Evolutionary conservation across 2,113 vertebrate species (phyloP).

Genomic region (Gymnocephalus cernua): DNA sequence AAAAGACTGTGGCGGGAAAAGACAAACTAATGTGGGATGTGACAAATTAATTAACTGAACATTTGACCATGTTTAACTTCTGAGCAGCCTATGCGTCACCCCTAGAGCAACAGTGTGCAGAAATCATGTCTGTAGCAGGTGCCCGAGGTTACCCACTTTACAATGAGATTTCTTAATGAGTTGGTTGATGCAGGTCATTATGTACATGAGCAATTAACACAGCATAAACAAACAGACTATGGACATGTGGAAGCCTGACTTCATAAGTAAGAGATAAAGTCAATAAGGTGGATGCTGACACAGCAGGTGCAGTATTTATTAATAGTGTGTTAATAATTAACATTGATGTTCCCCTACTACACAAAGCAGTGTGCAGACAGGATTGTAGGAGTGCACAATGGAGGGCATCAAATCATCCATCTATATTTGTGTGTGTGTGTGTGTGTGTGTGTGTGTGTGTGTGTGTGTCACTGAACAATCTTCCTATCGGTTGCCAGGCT

Average conservation of each 20-base stretch:
- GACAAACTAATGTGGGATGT: neutral
- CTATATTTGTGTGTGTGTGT: constrained; percentile 24
- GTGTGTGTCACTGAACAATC: neutral
- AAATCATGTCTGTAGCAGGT: neutral
- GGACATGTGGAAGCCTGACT: constrained; percentile 13
- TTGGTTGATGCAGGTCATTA: constrained; percentile 36
- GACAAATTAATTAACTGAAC: constrained; percentile 2
- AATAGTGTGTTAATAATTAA: constrained; percentile 25
- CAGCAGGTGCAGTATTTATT: constrained; percentile 24
- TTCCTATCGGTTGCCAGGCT: too few species aligned
- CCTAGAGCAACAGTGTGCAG: neutral
- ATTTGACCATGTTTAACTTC: neutral
- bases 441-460: constrained; percentile 4
- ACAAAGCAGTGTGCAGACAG: neutral
- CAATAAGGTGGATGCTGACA: constrained; percentile 17
- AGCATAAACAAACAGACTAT: constrained; percentile 26
- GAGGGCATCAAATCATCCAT: constrained; percentile 9
- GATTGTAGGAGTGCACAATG: neutral
- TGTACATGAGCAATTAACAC: constrained; percentile 16
- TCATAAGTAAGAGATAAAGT: neutral
- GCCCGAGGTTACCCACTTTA: neutral
- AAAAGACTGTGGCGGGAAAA: neutral
- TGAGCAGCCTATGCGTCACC: neutral
- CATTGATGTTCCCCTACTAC: neutral
- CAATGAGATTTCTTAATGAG: constrained; percentile 24